A percentile compares a stretch with the other conserved stretches of the same genome.
These are phyloP conservation scores for Pseudocheirus occidentalis DNA, from an alignment of 2,797 vertebrate genomes.

Conservation along the genomic window DNA sequence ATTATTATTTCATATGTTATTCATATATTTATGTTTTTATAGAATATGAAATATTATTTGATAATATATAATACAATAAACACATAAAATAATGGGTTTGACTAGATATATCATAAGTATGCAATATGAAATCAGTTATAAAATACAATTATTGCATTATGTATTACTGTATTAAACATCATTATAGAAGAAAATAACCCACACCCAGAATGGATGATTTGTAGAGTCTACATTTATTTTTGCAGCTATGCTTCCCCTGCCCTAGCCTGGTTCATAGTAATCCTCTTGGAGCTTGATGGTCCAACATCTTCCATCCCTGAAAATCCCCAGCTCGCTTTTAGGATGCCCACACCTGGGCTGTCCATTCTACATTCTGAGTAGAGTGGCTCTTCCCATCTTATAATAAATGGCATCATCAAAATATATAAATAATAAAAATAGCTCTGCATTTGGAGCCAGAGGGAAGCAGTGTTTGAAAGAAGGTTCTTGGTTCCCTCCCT, in stretches of 20 bases:
- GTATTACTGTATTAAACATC: background rate
- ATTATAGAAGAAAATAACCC: background rate
- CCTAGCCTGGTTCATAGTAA: background rate
- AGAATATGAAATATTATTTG: no score
- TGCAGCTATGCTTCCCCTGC: background rate
- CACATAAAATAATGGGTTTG: no score
- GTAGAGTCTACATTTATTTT: background rate
- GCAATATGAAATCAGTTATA: no score
- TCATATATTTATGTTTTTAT: no score
- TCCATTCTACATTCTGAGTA: background rate
- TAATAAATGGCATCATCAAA: background rate
- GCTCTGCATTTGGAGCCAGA: background rate
- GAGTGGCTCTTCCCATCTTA: background rate
- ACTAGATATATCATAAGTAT: no score
- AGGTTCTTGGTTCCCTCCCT: background rate
- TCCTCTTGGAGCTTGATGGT: background rate
- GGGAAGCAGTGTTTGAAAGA: background rate
- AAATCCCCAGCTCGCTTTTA: background rate
- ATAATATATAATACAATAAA: no score
- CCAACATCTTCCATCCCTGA: background rate
- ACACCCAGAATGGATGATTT: background rate
- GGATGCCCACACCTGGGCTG: background rate
- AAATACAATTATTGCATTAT: background rate
- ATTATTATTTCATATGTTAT: no score
- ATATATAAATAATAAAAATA: background rate